Percentiles rank a stretch among this genome's conserved stretches.
Conservation (phyloP, 1,140 invertebrate genomes). For the Aethina tumida region DNA sequence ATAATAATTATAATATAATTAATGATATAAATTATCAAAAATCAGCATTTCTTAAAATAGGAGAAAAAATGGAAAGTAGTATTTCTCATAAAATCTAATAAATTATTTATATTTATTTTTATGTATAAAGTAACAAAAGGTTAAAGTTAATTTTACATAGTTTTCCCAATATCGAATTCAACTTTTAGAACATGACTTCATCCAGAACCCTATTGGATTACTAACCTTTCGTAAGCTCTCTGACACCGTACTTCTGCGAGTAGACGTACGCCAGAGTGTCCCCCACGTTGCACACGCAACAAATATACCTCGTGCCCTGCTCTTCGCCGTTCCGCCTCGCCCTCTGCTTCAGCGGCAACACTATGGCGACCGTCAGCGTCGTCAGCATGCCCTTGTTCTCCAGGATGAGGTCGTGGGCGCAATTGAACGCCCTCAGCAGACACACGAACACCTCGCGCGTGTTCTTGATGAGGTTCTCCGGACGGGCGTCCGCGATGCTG, state of each 20-base stretch:
- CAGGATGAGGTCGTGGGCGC: conserved; percentile 78
- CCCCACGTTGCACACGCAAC: conserved; percentile 86
- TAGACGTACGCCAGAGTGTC: conserved; percentile 86
- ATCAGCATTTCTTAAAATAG: too few relatives aligned
- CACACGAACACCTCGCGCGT: conserved; percentile 56
- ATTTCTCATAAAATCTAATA: too few relatives aligned
- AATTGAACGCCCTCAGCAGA: conserved; percentile 74
- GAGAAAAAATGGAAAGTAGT: too few relatives aligned
- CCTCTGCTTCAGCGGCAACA: conserved; percentile 49
- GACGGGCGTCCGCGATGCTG: conserved; percentile 9
- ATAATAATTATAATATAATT: too few relatives aligned
- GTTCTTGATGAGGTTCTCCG: conserved; percentile 24
- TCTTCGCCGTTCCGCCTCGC: conserved; percentile 10
- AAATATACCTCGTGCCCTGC: conserved; percentile 51
- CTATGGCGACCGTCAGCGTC: conserved; percentile 70
- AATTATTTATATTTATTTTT: too few relatives aligned
- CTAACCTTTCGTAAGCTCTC: conserved; percentile 60
- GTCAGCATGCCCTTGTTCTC: conserved; percentile 80
- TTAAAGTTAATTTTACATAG: too few relatives aligned
- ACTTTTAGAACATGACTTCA: too few relatives aligned
- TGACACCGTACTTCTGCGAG: conserved; percentile 61
- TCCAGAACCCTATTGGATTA: neutral
- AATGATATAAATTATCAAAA: too few relatives aligned
- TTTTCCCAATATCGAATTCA: too few relatives aligned
- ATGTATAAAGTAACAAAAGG: too few relatives aligned